Conservation (phyloP, 2,888 invertebrate species). For the Dryobota labecula region DNA sequence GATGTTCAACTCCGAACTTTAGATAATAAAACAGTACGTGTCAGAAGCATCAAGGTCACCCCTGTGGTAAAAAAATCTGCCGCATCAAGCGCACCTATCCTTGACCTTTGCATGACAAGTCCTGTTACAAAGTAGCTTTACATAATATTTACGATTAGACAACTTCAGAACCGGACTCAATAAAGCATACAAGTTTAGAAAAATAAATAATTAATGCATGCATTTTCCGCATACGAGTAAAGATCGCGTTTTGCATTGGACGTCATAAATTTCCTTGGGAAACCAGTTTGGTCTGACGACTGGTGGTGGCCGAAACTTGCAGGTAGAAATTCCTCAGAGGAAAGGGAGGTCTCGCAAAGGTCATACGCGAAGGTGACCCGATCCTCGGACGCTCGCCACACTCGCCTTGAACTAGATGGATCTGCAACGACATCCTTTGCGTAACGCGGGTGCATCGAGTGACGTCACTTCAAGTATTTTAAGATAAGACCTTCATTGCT, state of each 20-base stretch:
- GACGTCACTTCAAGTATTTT: constrained; percentile 46
- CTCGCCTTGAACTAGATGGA: constrained; percentile 86
- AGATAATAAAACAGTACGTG: neutral
- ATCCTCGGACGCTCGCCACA: constrained; percentile 77
- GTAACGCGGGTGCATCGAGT: constrained; percentile 64
- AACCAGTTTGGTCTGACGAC: constrained; percentile 72
- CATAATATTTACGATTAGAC: constrained; percentile 30
- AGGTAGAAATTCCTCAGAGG: constrained; percentile 81
- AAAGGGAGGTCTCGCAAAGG: constrained; percentile 84
- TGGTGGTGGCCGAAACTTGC: constrained; percentile 65
- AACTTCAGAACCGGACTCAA: constrained; percentile 16
- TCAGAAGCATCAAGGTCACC: constrained; percentile 11
- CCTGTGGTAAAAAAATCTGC: constrained; percentile 22
- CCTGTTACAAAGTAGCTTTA: constrained; percentile 31
- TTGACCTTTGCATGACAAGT: constrained; percentile 46
- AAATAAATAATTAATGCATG: constrained; percentile 14
- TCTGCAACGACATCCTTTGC: constrained; percentile 73
- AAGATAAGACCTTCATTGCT: neutral
- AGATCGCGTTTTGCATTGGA: constrained; percentile 21
- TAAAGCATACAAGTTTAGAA: constrained; percentile 8
- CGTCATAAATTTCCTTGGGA: constrained; percentile 65
- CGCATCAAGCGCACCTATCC: constrained; percentile 14
- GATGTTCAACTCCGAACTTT: neutral
- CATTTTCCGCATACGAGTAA: constrained; percentile 47
- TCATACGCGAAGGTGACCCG: constrained; percentile 83